Conservation (phyloP, 2,113 vertebrate species). For the Solea senegalensis region DNA sequence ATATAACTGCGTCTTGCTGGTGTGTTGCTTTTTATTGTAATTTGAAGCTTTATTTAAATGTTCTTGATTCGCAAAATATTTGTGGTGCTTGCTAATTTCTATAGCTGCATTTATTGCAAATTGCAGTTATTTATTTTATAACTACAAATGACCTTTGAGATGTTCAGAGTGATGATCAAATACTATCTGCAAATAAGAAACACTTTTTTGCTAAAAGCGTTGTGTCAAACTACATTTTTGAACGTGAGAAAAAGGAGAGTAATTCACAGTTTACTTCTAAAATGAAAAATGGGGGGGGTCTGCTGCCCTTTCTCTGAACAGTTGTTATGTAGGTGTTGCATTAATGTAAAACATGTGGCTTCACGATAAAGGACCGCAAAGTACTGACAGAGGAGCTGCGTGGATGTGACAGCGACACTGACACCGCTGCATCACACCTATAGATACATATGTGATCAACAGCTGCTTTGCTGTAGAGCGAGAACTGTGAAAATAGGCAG, state of each 20-base stretch:
- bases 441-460: slow-evolving; percentile 54
- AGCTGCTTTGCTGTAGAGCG: slow-evolving; percentile 58
- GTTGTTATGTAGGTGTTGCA: slow-evolving; percentile 16
- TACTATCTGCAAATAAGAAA: no score
- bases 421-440: slow-evolving; percentile 54
- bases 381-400: slow-evolving; percentile 1
- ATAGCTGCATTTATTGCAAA: not conserved
- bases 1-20: not conserved
- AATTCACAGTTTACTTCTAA: no score
- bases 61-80: not conserved
- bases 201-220: no score
- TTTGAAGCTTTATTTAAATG: not conserved
- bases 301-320: slow-evolving; percentile 6
- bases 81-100: not conserved
- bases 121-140: no score
- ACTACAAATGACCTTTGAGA: no score
- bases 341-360: slow-evolving; percentile 43
- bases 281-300: no score
- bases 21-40: slow-evolving; percentile 13
- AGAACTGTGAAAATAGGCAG: slow-evolving; percentile 26
- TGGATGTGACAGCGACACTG: slow-evolving; percentile 28
- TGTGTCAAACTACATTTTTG: no score
- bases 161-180: no score
- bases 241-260: no score
- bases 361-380: slow-evolving; percentile 40